phyloP scores from a whole-genome alignment of 2,888 invertebrate genomes.

The Chydorus sphaericus region DNA sequence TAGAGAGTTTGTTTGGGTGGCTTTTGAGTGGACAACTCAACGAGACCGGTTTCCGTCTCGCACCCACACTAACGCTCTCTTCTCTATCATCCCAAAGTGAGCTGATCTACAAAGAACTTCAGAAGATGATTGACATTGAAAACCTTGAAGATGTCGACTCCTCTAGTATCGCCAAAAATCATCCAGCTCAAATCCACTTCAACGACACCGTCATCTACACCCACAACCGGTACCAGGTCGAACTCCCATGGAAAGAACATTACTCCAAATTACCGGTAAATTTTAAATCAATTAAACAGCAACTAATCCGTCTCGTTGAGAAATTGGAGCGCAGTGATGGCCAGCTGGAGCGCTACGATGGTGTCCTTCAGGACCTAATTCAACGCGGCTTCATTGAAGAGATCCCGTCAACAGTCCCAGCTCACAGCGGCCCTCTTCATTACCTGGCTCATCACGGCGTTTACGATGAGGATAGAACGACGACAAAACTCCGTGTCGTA shows the following conservation, averaged over 20 bases:
- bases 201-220: neutral
- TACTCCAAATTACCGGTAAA: neutral
- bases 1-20: neutral
- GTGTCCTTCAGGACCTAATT: neutral
- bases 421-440: neutral
- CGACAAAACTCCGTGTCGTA: neutral
- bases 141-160: too few species aligned
- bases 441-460: constrained; percentile 3
- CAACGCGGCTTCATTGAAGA: neutral
- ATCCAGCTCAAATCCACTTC: neutral
- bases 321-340: neutral
- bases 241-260: neutral
- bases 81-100: too few species aligned
- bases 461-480: neutral
- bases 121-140: too few species aligned
- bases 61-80: neutral
- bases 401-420: neutral
- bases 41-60: neutral
- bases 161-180: too few species aligned
- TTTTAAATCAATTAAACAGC: neutral
- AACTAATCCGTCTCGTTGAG: neutral
- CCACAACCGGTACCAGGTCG: neutral
- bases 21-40: neutral
- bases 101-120: too few species aligned
- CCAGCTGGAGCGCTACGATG: neutral